Percentiles rank a stretch among this genome's conserved stretches.
These are phyloP conservation scores for Pheosia tremula DNA, from an alignment of 2,888 invertebrate genomes.

Conservation along the genomic window DNA sequence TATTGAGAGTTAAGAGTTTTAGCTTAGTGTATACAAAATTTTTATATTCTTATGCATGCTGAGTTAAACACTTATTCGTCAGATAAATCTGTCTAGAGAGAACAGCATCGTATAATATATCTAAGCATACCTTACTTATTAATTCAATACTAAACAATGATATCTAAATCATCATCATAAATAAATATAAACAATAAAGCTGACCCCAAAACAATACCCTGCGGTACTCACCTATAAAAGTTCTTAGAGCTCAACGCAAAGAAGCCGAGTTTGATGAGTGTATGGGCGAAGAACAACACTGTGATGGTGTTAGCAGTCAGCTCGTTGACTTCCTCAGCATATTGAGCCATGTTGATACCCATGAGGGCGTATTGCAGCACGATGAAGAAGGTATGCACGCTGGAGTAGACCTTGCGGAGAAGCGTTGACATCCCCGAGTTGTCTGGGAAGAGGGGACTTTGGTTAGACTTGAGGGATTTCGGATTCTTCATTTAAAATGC, in stretches of 20 bases:
- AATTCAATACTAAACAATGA: too few relatives aligned
- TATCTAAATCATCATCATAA: too few relatives aligned
- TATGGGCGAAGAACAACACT: constrained; percentile 91
- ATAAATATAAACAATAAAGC: too few relatives aligned
- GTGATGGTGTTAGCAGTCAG: constrained; percentile 92
- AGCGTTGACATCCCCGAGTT: constrained; percentile 78
- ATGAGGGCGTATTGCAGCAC: constrained; percentile 86
- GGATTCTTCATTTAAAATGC: too few relatives aligned
- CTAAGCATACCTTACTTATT: too few relatives aligned
- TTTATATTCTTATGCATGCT: too few relatives aligned
- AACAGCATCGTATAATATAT: too few relatives aligned
- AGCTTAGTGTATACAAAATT: too few relatives aligned
- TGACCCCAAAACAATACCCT: too few relatives aligned
- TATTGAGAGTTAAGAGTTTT: too few relatives aligned
- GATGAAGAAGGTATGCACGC: constrained; percentile 85
- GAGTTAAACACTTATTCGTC: too few relatives aligned
- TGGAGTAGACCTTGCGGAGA: constrained; percentile 85
- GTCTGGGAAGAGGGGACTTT: constrained; percentile 51
- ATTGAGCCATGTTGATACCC: constrained; percentile 87
- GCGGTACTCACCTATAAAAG: constrained; percentile 86
- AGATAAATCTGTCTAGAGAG: too few relatives aligned
- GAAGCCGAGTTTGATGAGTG: constrained; percentile 89
- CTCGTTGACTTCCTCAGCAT: constrained; percentile 90
- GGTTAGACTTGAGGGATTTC: background rate
- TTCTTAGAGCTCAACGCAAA: constrained; percentile 89